phyloP scores from a whole-genome alignment of 2,888 invertebrate species.

The Protophormia terraenovae region DNA sequence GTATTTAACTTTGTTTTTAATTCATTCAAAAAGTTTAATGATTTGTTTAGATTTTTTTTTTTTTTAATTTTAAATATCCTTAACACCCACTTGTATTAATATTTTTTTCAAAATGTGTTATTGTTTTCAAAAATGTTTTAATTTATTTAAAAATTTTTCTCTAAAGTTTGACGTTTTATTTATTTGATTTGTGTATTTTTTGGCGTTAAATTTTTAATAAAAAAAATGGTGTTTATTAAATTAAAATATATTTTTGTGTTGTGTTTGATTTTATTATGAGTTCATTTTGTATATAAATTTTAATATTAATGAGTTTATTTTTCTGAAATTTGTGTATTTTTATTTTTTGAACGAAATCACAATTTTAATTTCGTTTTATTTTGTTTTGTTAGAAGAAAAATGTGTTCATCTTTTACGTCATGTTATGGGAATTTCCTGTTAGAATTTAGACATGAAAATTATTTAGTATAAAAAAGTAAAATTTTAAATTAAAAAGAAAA shows the following conservation, averaged over 20 bases:
- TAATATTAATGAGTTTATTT: constrained; percentile 32
- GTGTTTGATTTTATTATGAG: neutral
- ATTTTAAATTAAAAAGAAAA: too few relatives aligned
- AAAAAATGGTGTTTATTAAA: neutral
- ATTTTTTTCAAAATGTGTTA: constrained; percentile 12
- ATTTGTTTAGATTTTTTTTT: constrained; percentile 34
- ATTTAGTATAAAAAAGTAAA: too few relatives aligned
- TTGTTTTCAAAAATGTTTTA: constrained; percentile 16
- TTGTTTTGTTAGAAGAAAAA: constrained; percentile 13
- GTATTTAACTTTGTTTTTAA: neutral
- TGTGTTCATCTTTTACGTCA: constrained; percentile 61
- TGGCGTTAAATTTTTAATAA: neutral
- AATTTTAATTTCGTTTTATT: neutral
- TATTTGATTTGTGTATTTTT: neutral
- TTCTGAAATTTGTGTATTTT: neutral
- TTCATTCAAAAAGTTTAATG: constrained; percentile 23
- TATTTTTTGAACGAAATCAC: neutral
- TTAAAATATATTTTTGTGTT: neutral
- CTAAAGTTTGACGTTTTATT: constrained; percentile 19
- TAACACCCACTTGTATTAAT: constrained; percentile 29
- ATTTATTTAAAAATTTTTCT: neutral
- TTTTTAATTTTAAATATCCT: constrained; percentile 12
- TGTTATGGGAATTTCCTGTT: constrained; percentile 69
- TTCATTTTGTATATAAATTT: constrained; percentile 1
- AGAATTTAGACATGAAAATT: neutral